Evolutionary conservation across 92 coral and sea anemone genomes (phyloP).

Genomic region (Montipora capitata): DNA sequence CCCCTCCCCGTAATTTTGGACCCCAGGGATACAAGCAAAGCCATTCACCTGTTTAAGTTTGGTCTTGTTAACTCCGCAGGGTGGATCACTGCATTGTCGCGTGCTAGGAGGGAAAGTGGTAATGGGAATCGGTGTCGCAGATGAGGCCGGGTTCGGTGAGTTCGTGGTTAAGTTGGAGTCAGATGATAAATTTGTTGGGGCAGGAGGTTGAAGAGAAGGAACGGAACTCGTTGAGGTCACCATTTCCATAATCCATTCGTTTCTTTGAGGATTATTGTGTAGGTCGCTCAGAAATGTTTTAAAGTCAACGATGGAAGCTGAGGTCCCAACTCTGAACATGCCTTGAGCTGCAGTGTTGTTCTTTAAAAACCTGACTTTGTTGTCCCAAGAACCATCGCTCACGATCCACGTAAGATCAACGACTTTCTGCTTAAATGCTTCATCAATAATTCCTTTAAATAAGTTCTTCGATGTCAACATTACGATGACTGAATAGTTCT

Average conservation of each 20-base stretch:
- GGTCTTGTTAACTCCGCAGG: constrained; percentile 65
- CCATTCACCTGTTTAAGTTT: constrained; percentile 28
- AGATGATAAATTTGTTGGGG: constrained; percentile 13
- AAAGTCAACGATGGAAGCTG: constrained; percentile 66
- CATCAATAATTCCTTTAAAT: constrained; percentile 72
- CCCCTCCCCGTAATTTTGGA: too few species aligned
- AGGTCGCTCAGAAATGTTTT: constrained; percentile 45
- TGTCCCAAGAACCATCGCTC: constrained; percentile 87
- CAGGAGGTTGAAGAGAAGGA: neutral
- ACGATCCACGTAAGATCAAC: constrained; percentile 80
- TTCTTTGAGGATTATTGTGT: constrained; percentile 1
- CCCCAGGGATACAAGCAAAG: neutral
- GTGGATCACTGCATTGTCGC: constrained; percentile 54
- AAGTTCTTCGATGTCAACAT: constrained; percentile 71
- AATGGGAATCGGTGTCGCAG: constrained; percentile 8
- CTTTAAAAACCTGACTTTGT: constrained; percentile 58
- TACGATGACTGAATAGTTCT: constrained; percentile 83
- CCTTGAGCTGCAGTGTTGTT: constrained; percentile 87
- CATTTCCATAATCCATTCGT: constrained; percentile 47
- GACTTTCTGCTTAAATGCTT: constrained; percentile 85
- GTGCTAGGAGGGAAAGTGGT: constrained; percentile 35
- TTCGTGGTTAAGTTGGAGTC: constrained; percentile 22
- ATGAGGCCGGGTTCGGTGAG: constrained; percentile 25
- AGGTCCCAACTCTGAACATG: constrained; percentile 80
- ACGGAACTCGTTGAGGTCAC: constrained; percentile 17